Evolutionary conservation across 2,797 vertebrate species (phyloP).

Genomic region (Lepidocolaptes lacrymiger): DNA sequence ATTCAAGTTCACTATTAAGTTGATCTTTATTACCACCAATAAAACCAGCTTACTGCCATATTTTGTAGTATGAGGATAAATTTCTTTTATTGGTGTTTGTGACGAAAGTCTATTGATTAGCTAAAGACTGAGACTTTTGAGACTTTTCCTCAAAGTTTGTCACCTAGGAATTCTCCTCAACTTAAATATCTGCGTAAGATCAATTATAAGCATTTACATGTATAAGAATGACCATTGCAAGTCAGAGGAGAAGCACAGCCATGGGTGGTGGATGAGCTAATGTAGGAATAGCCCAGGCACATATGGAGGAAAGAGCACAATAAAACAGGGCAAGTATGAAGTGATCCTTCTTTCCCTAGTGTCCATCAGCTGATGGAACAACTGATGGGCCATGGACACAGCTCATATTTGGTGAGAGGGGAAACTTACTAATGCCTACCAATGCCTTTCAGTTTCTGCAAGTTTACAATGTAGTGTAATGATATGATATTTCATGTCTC

Average conservation of each 20-base stretch:
- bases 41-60: neutral
- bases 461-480: neutral
- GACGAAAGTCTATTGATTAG: neutral
- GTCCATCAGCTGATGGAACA: neutral
- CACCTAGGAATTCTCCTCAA: neutral
- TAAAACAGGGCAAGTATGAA: neutral
- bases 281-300: accelerated
- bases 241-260: neutral
- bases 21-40: neutral
- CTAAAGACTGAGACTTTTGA: neutral
- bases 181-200: neutral
- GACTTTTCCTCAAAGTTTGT: neutral
- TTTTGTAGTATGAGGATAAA: neutral
- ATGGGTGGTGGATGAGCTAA: neutral
- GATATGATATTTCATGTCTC: neutral
- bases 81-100: neutral
- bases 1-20: neutral
- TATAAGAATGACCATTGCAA: neutral
- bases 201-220: neutral
- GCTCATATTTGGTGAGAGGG: accelerated
- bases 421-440: neutral
- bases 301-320: neutral
- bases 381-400: accelerated
- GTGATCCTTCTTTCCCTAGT: neutral
- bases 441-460: neutral